phyloP scores from a whole-genome alignment of 1,140 invertebrate species.

The Cylas formicarius region DNA sequence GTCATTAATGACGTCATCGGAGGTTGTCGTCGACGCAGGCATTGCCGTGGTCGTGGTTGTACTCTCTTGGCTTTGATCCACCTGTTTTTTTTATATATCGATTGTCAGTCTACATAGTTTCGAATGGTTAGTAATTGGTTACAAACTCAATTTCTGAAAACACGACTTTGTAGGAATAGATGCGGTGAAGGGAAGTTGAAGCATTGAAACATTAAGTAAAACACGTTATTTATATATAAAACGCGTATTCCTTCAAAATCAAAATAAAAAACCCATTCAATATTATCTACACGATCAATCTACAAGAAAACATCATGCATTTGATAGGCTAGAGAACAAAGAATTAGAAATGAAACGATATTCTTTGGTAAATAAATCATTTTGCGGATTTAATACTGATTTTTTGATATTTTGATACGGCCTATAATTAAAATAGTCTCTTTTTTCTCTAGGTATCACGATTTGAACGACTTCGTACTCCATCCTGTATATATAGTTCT shows the following conservation, averaged over 20 bases:
- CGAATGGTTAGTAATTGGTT: background rate
- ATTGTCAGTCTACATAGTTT: constrained; percentile 1
- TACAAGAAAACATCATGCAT: constrained; percentile 13
- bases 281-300: constrained; percentile 14
- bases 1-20: constrained; percentile 28
- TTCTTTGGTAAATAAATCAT: no score
- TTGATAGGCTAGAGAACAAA: constrained; percentile 17
- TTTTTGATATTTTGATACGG: no score
- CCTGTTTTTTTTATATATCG: constrained; percentile 14
- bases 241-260: background rate
- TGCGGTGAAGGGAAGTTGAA: no score
- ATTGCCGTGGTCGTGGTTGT: constrained; percentile 21
- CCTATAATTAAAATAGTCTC: constrained; percentile 6
- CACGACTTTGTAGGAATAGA: no score
- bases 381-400: no score
- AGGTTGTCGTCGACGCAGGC: constrained; percentile 19
- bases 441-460: constrained; percentile 17
- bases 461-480: no score
- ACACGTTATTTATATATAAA: background rate
- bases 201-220: no score
- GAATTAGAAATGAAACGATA: constrained; percentile 1
- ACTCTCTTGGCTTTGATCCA: constrained; percentile 19
- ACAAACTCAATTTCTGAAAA: no score
- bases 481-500: no score
- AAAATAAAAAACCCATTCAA: constrained; percentile 2